phyloP scores from a whole-genome alignment of 2,888 invertebrate species.

The Lepeophtheirus nordmannii region DNA sequence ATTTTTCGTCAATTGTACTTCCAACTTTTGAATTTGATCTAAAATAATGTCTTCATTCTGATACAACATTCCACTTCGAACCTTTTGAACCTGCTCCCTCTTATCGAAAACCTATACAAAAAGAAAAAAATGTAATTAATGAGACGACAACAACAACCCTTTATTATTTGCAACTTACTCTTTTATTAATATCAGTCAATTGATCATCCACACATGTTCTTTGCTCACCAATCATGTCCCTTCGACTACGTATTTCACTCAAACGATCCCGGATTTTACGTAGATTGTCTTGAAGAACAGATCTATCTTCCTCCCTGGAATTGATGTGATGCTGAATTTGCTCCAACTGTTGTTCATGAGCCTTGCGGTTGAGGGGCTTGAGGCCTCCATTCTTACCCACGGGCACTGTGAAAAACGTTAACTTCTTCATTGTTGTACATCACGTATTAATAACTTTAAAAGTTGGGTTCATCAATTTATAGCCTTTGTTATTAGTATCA shows the following conservation, averaged over 20 bases:
- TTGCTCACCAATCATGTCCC: background rate
- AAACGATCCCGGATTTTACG: background rate
- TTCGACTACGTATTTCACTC: background rate
- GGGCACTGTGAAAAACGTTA: background rate
- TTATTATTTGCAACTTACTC: background rate
- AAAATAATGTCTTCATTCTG: background rate
- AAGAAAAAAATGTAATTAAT: background rate
- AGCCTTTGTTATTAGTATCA: too few relatives aligned
- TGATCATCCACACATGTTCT: background rate
- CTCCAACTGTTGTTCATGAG: constrained; percentile 6
- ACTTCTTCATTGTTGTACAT: background rate
- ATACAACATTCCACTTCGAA: constrained; percentile 3
- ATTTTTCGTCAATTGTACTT: background rate
- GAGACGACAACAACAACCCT: too few relatives aligned
- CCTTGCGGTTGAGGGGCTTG: background rate
- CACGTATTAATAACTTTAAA: too few relatives aligned
- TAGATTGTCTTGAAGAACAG: background rate
- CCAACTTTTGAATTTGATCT: constrained; percentile 6
- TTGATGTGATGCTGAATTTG: background rate
- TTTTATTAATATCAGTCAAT: constrained; percentile 4
- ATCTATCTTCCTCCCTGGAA: background rate
- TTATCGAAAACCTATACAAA: constrained; percentile 6
- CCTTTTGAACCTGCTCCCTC: background rate
- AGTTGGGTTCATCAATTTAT: too few relatives aligned
- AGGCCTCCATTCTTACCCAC: background rate